phyloP scores from a whole-genome alignment of 2,113 vertebrate genomes.

The Atherinomorus stipes region DNA sequence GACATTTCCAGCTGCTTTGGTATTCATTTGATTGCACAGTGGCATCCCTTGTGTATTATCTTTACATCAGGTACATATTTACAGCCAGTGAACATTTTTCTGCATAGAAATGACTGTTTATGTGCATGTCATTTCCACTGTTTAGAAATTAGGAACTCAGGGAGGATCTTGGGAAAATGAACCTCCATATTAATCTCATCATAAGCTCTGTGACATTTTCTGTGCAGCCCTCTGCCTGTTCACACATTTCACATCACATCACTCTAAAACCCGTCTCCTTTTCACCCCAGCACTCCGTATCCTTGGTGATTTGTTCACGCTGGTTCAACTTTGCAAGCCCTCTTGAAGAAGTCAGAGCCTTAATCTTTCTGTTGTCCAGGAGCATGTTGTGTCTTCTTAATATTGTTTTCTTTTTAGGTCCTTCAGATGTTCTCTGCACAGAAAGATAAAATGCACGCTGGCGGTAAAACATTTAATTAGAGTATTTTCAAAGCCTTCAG shows the following conservation, averaged over 20 bases:
- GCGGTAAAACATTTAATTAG: neutral
- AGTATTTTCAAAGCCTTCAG: slow-evolving; percentile 5
- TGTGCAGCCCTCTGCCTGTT: too few relatives aligned
- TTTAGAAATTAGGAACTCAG: neutral
- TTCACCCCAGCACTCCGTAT: neutral
- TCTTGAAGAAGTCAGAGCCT: neutral
- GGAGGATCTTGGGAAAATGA: neutral
- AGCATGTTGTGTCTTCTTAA: too few relatives aligned
- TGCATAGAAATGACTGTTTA: neutral
- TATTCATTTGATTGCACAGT: too few relatives aligned
- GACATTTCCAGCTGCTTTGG: too few relatives aligned
- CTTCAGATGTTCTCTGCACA: neutral
- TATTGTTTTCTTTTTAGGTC: neutral
- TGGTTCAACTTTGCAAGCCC: neutral
- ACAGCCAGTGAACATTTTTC: too few relatives aligned
- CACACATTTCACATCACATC: neutral
- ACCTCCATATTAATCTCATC: neutral
- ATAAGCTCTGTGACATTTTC: too few relatives aligned
- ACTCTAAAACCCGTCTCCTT: neutral
- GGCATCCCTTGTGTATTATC: too few relatives aligned
- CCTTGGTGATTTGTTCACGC: neutral
- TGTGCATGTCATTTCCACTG: neutral
- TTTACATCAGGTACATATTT: too few relatives aligned
- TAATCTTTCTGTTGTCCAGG: neutral
- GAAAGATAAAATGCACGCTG: too few relatives aligned